Evolutionary conservation across 2,888 invertebrate genomes (phyloP).

Genomic region (Panzeria rudis): DNA sequence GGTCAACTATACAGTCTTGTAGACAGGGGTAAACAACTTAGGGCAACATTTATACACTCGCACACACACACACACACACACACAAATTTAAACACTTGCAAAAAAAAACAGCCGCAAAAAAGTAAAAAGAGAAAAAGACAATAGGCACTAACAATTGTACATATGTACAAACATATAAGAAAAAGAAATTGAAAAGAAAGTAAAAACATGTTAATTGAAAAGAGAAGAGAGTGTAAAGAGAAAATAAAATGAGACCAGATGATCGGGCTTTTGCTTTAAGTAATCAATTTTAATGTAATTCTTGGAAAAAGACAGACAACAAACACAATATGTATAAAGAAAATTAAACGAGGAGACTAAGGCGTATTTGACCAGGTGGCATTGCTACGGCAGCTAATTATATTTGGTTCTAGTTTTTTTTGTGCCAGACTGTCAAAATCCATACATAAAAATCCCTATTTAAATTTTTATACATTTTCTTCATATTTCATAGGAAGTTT

Average conservation of each 20-base stretch:
- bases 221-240: slow-evolving; percentile 5
- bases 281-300: too few relatives aligned
- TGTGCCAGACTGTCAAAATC: too few relatives aligned
- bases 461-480: too few relatives aligned
- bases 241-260: background rate
- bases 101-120: slow-evolving; percentile 33
- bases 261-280: background rate
- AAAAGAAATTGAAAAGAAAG: slow-evolving; percentile 15
- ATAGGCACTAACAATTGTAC: background rate
- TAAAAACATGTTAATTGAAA: slow-evolving; percentile 2
- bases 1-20: slow-evolving; percentile 61
- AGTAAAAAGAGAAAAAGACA: background rate
- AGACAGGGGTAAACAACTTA: slow-evolving; percentile 64
- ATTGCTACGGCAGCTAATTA: too few relatives aligned
- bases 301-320: too few relatives aligned
- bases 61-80: background rate
- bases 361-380: too few relatives aligned
- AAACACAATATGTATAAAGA: too few relatives aligned
- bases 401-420: too few relatives aligned
- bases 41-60: slow-evolving; percentile 36
- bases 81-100: background rate
- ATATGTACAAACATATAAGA: background rate
- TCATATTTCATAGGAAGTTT: too few relatives aligned
- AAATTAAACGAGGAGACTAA: too few relatives aligned
- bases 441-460: too few relatives aligned